Conservation (phyloP, 2,113 vertebrate genomes). For the Egretta garzetta region DNA sequence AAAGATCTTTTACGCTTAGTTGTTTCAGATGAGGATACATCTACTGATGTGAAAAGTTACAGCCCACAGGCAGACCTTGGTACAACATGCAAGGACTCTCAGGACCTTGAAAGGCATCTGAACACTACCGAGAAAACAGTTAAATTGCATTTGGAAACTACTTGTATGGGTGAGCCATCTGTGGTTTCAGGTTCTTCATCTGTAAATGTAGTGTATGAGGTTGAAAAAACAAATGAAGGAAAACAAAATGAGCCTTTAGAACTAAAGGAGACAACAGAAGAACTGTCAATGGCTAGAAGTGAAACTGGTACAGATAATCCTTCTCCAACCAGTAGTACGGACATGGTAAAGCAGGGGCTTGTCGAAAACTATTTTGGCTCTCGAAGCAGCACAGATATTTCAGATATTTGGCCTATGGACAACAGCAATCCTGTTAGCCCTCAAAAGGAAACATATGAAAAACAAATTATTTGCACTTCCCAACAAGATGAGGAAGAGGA, state of each 20-base stretch:
- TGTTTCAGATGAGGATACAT: conserved; percentile 63
- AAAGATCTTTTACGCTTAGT: conserved; percentile 59
- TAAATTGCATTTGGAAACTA: conserved; percentile 52
- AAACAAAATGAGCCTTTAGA: conserved; percentile 21
- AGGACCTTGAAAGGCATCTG: conserved; percentile 35
- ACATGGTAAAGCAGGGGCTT: conserved; percentile 92
- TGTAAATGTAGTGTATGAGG: background rate
- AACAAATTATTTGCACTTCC: conserved; percentile 70
- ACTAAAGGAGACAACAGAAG: conserved; percentile 36
- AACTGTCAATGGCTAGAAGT: conserved; percentile 25
- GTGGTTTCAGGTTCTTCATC: conserved; percentile 68
- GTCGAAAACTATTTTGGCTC: conserved; percentile 97
- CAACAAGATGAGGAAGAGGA: conserved; percentile 80
- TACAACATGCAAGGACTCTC: conserved; percentile 33
- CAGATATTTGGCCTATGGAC: conserved; percentile 82
- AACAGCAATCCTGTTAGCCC: conserved; percentile 70
- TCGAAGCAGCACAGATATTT: conserved; percentile 85
- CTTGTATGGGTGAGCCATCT: conserved; percentile 55
- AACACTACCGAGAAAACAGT: conserved; percentile 11
- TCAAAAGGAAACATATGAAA: conserved; percentile 63
- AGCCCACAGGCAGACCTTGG: conserved; percentile 39
- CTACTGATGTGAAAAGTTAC: conserved; percentile 54
- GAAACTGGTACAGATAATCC: conserved; percentile 70
- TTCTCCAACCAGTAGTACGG: conserved; percentile 86
- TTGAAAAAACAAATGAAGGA: conserved; percentile 43